Evolutionary conservation across 2,113 vertebrate species (phyloP).

Genomic region (Sturnus vulgaris): DNA sequence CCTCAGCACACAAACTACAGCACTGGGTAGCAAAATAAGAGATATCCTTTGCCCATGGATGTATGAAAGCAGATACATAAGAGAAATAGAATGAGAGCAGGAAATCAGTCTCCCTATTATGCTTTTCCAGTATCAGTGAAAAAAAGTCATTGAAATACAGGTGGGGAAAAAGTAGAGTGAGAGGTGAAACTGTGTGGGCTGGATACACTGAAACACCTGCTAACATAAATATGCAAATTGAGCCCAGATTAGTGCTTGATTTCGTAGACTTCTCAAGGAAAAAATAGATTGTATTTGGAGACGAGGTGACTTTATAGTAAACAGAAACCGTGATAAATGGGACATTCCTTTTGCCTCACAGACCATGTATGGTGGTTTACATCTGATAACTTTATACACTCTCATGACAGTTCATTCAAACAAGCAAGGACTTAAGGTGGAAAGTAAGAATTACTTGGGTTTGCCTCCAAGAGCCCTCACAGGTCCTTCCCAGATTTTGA

Average conservation of each 20-base stretch:
- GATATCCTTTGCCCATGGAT: not conserved
- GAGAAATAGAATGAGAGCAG: not conserved
- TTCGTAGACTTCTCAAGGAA: not conserved
- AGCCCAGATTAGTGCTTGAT: not conserved
- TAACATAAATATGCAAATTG: not conserved
- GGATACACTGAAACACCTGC: not conserved
- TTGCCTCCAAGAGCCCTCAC: not conserved
- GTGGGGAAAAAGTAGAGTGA: not conserved
- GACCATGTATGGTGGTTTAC: not conserved
- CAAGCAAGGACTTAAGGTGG: not conserved
- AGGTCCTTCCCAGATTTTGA: not conserved
- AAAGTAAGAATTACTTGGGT: rapidly evolving
- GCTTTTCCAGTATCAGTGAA: not conserved
- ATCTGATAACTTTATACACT: not conserved
- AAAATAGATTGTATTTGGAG: not conserved
- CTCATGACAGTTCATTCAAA: not conserved
- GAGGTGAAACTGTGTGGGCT: not conserved
- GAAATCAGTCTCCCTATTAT: not conserved
- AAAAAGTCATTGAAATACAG: not conserved
- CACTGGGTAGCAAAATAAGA: not conserved
- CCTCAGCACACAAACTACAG: not conserved
- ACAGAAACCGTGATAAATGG: not conserved
- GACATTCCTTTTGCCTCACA: not conserved
- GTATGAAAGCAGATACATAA: not conserved
- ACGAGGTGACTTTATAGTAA: not conserved